These are phyloP conservation scores for Gila orcuttii DNA, from an alignment of 2,113 vertebrate species.

Conservation along the genomic window DNA sequence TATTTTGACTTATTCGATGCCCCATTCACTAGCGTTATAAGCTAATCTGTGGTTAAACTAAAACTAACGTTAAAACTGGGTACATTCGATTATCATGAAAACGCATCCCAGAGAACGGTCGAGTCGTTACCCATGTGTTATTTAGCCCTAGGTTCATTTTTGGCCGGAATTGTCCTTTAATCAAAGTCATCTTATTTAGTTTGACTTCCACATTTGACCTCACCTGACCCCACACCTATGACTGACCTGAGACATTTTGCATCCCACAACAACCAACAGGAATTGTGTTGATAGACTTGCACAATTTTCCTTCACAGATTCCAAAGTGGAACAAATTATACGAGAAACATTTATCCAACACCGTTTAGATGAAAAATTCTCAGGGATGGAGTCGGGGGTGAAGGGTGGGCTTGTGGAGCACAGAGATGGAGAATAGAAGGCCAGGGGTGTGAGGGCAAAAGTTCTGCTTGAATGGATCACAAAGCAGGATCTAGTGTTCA, in stretches of 20 bases:
- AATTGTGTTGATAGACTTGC: neutral
- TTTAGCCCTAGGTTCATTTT: too few species aligned
- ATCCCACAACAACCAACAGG: neutral
- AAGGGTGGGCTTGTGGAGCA: slow-evolving; percentile 34
- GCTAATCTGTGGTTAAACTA: too few species aligned
- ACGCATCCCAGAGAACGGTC: too few species aligned
- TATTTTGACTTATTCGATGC: too few species aligned
- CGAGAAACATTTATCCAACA: slow-evolving; percentile 17
- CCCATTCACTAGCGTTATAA: too few species aligned
- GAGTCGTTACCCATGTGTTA: too few species aligned
- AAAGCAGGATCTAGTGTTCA: slow-evolving; percentile 70
- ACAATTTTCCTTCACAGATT: neutral
- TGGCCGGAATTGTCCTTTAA: too few species aligned
- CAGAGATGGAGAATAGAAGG: slow-evolving; percentile 45
- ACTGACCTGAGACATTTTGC: neutral
- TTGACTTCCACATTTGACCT: neutral
- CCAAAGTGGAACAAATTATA: neutral
- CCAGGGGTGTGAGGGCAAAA: slow-evolving; percentile 61
- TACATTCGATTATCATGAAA: too few species aligned
- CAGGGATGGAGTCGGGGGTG: slow-evolving; percentile 40
- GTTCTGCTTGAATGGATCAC: slow-evolving; percentile 78
- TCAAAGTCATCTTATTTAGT: slow-evolving; percentile 13
- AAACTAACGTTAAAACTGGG: too few species aligned
- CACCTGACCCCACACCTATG: slow-evolving; percentile 12
- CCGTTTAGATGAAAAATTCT: slow-evolving; percentile 28